phyloP scores from a whole-genome alignment of 2,113 vertebrate species.

The Vulpes vulpes region DNA sequence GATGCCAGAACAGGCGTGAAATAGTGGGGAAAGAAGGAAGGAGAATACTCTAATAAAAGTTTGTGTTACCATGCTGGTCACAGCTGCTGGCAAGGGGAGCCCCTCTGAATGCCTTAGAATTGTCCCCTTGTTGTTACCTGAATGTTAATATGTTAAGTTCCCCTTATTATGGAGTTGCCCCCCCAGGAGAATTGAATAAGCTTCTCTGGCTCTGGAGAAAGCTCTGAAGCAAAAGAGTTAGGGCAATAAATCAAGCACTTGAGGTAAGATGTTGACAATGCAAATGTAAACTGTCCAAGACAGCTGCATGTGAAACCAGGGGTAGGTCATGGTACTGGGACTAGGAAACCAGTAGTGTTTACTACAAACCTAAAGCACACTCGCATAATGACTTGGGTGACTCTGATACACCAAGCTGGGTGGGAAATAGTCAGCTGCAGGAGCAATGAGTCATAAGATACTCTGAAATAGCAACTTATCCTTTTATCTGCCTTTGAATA shows the following conservation, averaged over 20 bases:
- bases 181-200: background rate
- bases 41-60: background rate
- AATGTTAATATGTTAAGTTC: background rate
- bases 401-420: background rate
- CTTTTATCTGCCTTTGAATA: background rate
- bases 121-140: background rate
- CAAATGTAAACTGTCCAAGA: background rate
- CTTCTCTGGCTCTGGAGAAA: background rate
- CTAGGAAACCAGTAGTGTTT: background rate
- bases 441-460: background rate
- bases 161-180: background rate
- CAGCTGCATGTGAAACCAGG: background rate
- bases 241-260: slow-evolving; percentile 19
- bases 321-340: background rate
- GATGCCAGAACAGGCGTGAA: background rate
- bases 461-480: background rate
- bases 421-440: background rate
- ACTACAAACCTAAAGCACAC: background rate
- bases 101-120: background rate
- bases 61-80: slow-evolving; percentile 14
- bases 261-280: background rate
- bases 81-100: background rate
- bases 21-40: background rate
- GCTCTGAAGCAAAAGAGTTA: background rate
- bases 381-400: background rate